Evolutionary conservation across 2,113 vertebrate genomes (phyloP).

Genomic region (Callionymus lyra): DNA sequence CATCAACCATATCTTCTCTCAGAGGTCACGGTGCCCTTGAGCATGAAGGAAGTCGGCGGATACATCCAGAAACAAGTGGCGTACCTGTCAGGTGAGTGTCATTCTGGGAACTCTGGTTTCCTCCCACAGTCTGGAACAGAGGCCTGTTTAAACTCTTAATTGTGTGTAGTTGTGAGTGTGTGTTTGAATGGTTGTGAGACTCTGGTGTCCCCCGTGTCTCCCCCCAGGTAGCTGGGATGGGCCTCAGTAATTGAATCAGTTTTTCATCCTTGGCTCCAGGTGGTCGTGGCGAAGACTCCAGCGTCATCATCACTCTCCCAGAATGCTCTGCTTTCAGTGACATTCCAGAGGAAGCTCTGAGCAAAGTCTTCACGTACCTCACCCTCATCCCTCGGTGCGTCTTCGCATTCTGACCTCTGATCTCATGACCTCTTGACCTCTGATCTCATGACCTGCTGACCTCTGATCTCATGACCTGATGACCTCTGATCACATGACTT

Average conservation of each 20-base stretch:
- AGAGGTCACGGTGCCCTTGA: conserved; percentile 71
- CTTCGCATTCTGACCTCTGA: background rate
- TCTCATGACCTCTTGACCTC: conserved; percentile 14
- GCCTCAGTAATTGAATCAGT: too few relatives aligned
- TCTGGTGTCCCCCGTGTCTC: too few relatives aligned
- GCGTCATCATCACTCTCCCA: conserved; percentile 90
- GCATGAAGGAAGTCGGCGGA: conserved; percentile 77
- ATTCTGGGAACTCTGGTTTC: background rate
- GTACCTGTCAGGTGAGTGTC: conserved; percentile 84
- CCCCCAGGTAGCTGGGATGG: too few relatives aligned
- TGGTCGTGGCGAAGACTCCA: conserved; percentile 82
- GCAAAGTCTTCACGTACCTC: conserved; percentile 83
- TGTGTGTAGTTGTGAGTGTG: too few relatives aligned
- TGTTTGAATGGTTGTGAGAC: too few relatives aligned
- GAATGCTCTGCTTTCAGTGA: conserved; percentile 83
- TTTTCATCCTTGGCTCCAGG: too few relatives aligned
- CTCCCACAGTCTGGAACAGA: too few relatives aligned
- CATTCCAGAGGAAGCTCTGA: conserved; percentile 77
- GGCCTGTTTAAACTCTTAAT: too few relatives aligned
- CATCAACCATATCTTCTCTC: conserved; percentile 10
- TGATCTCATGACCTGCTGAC: conserved; percentile 62
- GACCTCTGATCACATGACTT: conserved; percentile 9
- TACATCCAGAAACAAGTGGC: conserved; percentile 87
- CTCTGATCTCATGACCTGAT: too few relatives aligned
- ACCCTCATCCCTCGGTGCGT: conserved; percentile 80